Conservation (phyloP, 2,888 invertebrate genomes). For the Andrena haemorrhoa region DNA sequence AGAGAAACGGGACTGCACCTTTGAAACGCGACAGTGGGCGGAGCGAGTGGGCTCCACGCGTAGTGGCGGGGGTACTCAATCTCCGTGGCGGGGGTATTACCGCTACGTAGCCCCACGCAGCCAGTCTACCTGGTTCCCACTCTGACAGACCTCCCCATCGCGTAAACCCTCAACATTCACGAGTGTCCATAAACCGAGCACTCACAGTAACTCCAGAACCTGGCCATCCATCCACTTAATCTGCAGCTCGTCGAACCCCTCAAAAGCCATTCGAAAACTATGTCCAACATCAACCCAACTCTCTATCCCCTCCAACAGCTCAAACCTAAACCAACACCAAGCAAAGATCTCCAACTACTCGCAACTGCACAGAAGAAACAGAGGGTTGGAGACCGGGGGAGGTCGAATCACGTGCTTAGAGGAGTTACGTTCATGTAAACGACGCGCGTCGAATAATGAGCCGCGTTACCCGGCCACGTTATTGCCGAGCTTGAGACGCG, state of each 20-base stretch:
- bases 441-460: conserved; percentile 29
- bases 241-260: background rate
- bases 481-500: conserved; percentile 9
- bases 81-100: too few species aligned
- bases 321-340: too few species aligned
- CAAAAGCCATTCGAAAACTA: background rate
- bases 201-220: background rate
- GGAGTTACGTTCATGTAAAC: conserved; percentile 34
- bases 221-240: background rate
- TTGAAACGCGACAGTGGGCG: too few species aligned
- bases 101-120: background rate
- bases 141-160: background rate
- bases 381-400: background rate
- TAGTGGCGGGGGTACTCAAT: too few species aligned
- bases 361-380: too few species aligned
- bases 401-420: conserved; percentile 15
- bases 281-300: background rate
- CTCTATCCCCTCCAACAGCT: too few species aligned
- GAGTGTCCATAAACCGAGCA: conserved; percentile 1
- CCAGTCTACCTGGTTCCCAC: background rate
- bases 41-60: too few species aligned
- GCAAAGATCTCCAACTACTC: too few species aligned
- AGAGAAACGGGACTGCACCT: too few species aligned
- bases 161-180: background rate
- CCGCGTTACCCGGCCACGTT: conserved; percentile 9